Percentiles rank a stretch among this genome's conserved stretches.
Conservation (phyloP, 2,113 vertebrate genomes). For the Ailurus styani region DNA sequence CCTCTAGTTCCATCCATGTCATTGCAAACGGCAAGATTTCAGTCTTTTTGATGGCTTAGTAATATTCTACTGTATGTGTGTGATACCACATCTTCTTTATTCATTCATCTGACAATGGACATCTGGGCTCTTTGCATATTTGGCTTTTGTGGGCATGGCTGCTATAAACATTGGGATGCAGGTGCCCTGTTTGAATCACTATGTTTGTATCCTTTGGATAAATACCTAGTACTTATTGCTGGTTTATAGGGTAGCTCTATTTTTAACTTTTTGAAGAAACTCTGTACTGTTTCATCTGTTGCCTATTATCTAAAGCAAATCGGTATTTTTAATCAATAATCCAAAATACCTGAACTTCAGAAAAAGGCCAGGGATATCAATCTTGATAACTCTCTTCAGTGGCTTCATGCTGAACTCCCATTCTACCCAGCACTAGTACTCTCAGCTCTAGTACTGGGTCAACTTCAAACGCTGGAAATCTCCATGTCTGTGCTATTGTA, state of each 20-base stretch:
- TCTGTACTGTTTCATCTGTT: background rate
- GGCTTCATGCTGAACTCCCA: background rate
- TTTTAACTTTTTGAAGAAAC: background rate
- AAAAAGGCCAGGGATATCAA: background rate
- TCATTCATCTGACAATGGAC: background rate
- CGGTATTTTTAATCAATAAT: slow-evolving; percentile 26
- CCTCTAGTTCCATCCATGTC: background rate
- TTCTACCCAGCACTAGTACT: background rate
- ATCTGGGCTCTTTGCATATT: background rate
- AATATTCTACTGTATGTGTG: background rate
- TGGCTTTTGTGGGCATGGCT: background rate
- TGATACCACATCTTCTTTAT: background rate
- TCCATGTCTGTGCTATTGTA: background rate
- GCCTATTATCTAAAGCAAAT: background rate
- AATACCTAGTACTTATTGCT: background rate
- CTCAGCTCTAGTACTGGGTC: background rate
- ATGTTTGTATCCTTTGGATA: background rate
- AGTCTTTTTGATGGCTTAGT: background rate
- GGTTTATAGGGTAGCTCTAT: background rate
- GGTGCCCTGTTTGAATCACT: background rate
- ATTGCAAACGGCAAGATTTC: background rate
- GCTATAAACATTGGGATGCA: background rate
- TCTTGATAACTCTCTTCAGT: background rate
- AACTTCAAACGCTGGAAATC: background rate
- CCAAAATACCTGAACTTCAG: background rate